A percentile compares a stretch with the other conserved stretches of the same genome.
Evolutionary conservation across 2,888 invertebrate species (phyloP).

Genomic region (Drosophila prolongata): DNA sequence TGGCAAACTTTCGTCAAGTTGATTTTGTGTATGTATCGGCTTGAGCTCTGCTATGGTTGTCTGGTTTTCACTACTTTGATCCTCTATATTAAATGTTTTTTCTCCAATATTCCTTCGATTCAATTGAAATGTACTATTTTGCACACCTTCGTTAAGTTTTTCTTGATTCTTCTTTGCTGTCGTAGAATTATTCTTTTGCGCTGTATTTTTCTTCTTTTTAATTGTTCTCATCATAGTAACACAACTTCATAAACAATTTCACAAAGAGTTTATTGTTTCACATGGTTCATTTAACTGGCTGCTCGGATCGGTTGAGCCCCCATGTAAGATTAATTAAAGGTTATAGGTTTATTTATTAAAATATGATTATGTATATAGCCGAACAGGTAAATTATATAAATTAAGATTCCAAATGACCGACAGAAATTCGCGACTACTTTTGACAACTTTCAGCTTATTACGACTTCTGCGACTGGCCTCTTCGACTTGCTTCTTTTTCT

Average conservation of each 20-base stretch:
- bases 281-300: not conserved
- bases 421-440: too few relatives aligned
- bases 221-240: slow-evolving; percentile 2
- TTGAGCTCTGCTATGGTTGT: not conserved
- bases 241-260: slow-evolving; percentile 1
- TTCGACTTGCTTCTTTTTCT: too few relatives aligned
- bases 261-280: not conserved
- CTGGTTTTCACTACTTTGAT: slow-evolving; percentile 1
- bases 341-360: too few relatives aligned
- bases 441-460: too few relatives aligned
- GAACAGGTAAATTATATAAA: too few relatives aligned
- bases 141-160: slow-evolving; percentile 2
- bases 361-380: too few relatives aligned
- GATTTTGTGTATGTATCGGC: too few relatives aligned
- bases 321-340: too few relatives aligned
- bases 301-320: slow-evolving; percentile 1
- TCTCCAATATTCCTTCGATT: not conserved
- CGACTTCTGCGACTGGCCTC: too few relatives aligned
- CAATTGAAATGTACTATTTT: not conserved
- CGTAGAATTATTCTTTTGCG: not conserved
- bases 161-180: not conserved
- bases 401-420: too few relatives aligned
- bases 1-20: too few relatives aligned
- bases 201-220: not conserved
- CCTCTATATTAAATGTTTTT: not conserved